Conservation (phyloP, 92 coral and sea anemone species). For the Phymanthus crucifer region DNA sequence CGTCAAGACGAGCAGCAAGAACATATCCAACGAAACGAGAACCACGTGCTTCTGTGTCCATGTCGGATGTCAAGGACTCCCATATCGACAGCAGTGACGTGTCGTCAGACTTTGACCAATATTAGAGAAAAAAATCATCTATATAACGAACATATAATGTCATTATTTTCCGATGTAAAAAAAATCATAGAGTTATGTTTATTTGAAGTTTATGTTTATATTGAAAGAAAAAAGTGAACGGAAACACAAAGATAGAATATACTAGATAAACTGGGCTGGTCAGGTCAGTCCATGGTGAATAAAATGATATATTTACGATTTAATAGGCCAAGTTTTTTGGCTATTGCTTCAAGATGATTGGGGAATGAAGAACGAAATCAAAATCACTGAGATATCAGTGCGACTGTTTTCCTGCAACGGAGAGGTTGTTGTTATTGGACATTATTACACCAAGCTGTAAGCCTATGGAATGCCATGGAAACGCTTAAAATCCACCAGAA, state of each 20-base stretch:
- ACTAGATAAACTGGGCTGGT: neutral
- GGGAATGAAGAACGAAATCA: too few species aligned
- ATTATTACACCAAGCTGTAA: too few species aligned
- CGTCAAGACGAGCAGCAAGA: conserved; percentile 10
- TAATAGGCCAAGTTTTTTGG: too few species aligned
- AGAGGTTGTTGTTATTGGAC: too few species aligned
- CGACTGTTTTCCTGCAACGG: too few species aligned
- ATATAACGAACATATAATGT: neutral
- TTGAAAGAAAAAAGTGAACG: neutral
- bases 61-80: conserved; percentile 44
- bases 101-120: conserved; percentile 32
- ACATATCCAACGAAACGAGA: neutral
- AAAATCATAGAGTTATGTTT: neutral
- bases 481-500: too few species aligned
- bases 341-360: too few species aligned
- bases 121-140: neutral
- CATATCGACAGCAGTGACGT: conserved; percentile 40
- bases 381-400: too few species aligned
- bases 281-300: neutral
- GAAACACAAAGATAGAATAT: neutral
- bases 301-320: too few species aligned
- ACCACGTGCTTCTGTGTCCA: conserved; percentile 45
- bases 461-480: too few species aligned
- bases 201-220: conserved; percentile 4
- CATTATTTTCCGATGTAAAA: neutral